A percentile compares a stretch with the other conserved stretches of the same genome.
Evolutionary conservation across 1,140 invertebrate species (phyloP).

Genomic region (Saxidomus purpurata): DNA sequence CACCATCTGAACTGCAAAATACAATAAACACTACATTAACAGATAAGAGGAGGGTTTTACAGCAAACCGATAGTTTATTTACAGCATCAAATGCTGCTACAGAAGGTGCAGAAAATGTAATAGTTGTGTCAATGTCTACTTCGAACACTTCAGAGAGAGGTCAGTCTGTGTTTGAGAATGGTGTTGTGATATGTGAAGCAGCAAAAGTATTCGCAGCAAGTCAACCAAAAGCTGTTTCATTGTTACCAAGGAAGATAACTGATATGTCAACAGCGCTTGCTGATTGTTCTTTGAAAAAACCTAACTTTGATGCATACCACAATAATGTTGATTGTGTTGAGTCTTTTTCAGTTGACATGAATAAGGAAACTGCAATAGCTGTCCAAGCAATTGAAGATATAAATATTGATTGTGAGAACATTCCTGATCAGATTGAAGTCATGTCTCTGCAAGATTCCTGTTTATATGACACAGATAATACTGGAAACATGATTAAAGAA

Average conservation of each 20-base stretch:
- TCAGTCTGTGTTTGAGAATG: background rate
- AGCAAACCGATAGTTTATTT: too few relatives aligned
- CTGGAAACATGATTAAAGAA: too few relatives aligned
- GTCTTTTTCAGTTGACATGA: background rate
- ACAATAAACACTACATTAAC: too few relatives aligned
- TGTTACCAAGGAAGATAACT: background rate
- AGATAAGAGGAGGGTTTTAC: too few relatives aligned
- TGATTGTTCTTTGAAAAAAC: background rate
- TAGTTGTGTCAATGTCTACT: background rate
- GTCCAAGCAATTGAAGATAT: conserved; percentile 17
- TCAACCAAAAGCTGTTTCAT: background rate
- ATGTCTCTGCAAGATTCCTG: background rate
- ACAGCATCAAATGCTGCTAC: too few relatives aligned
- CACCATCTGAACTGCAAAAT: too few relatives aligned
- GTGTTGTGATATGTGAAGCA: background rate
- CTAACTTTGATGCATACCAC: background rate
- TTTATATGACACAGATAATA: too few relatives aligned
- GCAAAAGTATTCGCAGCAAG: background rate
- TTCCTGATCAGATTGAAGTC: background rate
- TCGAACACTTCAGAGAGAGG: background rate
- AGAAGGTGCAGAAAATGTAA: too few relatives aligned
- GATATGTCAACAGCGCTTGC: background rate
- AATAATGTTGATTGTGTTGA: background rate
- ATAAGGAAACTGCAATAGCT: conserved; percentile 20
- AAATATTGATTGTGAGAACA: background rate